phyloP scores from a whole-genome alignment of 2,888 invertebrate species.

The Sepiola atlantica region DNA sequence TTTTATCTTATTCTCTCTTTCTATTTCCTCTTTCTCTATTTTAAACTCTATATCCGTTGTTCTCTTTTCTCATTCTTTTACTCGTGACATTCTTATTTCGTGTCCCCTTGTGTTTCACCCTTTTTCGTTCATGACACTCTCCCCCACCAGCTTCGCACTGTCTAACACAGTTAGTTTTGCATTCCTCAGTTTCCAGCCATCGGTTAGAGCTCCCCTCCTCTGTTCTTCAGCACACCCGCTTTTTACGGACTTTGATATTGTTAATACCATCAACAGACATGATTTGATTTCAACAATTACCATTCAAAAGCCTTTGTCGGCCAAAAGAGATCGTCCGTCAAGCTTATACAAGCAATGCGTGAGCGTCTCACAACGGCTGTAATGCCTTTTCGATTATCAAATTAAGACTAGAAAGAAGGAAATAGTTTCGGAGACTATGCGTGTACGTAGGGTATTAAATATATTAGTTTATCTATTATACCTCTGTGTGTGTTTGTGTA shows the following conservation, averaged over 20 bases:
- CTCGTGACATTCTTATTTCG: too few species aligned
- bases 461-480: too few species aligned
- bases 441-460: too few species aligned
- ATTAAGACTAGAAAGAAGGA: background rate
- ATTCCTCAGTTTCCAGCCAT: background rate
- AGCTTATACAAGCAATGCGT: background rate
- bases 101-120: background rate
- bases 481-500: too few species aligned
- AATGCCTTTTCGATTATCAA: background rate
- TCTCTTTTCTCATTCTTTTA: background rate
- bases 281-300: constrained; percentile 32
- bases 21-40: background rate
- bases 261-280: constrained; percentile 21
- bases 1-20: background rate
- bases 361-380: background rate
- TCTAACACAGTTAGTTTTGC: constrained; percentile 12
- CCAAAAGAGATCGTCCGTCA: background rate
- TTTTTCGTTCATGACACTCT: background rate
- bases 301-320: constrained; percentile 6
- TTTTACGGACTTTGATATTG: constrained; percentile 6
- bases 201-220: background rate
- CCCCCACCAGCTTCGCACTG: background rate
- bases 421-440: background rate
- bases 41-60: background rate
- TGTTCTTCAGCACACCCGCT: background rate